phyloP scores from a whole-genome alignment of 2,888 invertebrate genomes.

The Brenthis daphne region DNA sequence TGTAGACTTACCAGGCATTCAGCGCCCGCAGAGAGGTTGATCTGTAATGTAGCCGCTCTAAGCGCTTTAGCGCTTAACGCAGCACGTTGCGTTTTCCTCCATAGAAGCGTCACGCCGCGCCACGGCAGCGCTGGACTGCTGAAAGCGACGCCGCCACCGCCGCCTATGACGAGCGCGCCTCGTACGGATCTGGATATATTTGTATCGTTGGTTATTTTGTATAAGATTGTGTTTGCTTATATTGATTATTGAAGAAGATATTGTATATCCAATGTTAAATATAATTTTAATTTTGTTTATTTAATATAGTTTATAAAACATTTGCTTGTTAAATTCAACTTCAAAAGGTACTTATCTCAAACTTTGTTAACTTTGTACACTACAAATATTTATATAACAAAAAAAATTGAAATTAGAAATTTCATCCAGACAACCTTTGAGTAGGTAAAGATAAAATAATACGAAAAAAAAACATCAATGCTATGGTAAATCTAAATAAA shows the following conservation, averaged over 20 bases:
- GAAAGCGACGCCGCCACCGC: slow-evolving; percentile 78
- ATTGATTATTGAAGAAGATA: no score
- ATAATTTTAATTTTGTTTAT: no score
- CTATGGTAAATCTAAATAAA: background rate
- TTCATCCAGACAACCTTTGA: no score
- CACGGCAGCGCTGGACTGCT: slow-evolving; percentile 83
- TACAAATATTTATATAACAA: no score
- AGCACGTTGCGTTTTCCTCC: slow-evolving; percentile 85
- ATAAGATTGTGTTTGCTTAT: background rate
- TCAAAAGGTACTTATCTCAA: no score
- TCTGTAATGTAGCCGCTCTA: slow-evolving; percentile 93
- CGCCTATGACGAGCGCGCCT: slow-evolving; percentile 71
- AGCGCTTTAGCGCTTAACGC: slow-evolving; percentile 58
- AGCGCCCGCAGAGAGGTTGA: slow-evolving; percentile 91
- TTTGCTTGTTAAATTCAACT: no score
- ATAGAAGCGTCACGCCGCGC: slow-evolving; percentile 82
- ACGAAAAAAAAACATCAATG: no score
- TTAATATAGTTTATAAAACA: no score
- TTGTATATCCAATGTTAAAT: no score
- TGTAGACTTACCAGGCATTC: slow-evolving; percentile 91
- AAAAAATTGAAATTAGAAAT: no score
- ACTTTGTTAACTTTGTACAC: no score
- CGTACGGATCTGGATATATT: slow-evolving; percentile 59
- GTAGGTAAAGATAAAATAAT: no score
- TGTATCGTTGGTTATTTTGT: background rate